Evolutionary conservation across 2,113 vertebrate species (phyloP).

Genomic region (Heterotilapia buettikoferi): DNA sequence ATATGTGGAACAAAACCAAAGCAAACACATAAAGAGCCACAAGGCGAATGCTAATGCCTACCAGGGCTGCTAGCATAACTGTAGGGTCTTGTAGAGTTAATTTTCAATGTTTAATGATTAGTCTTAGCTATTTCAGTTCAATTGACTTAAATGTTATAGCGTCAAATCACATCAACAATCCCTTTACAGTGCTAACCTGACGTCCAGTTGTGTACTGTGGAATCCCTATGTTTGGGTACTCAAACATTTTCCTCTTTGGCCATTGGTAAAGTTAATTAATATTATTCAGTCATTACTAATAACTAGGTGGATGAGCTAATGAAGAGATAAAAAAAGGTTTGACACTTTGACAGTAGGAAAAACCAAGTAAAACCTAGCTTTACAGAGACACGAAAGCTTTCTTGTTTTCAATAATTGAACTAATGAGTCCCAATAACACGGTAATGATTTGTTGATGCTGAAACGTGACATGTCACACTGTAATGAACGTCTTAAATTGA

Average conservation of each 20-base stretch:
- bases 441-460: conserved; percentile 30
- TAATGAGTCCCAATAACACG: conserved; percentile 31
- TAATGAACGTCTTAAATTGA: conserved; percentile 11
- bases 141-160: background rate
- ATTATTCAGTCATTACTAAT: background rate
- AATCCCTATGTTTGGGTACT: background rate
- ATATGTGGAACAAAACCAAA: background rate
- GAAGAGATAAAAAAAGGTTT: background rate
- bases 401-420: conserved; percentile 46
- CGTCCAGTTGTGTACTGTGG: background rate
- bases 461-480: background rate
- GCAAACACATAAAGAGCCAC: background rate
- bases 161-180: background rate
- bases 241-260: background rate
- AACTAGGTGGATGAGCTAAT: background rate
- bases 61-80: background rate
- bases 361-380: background rate
- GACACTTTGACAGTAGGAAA: background rate
- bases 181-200: background rate
- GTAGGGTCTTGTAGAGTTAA: background rate
- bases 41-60: background rate
- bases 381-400: background rate
- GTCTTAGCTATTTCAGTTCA: background rate
- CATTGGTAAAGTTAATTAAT: background rate
- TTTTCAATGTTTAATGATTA: background rate